Percentiles rank a stretch among this genome's conserved stretches.
These are phyloP conservation scores for Tenebrio molitor DNA, from an alignment of 1,140 invertebrate genomes.

Conservation along the genomic window DNA sequence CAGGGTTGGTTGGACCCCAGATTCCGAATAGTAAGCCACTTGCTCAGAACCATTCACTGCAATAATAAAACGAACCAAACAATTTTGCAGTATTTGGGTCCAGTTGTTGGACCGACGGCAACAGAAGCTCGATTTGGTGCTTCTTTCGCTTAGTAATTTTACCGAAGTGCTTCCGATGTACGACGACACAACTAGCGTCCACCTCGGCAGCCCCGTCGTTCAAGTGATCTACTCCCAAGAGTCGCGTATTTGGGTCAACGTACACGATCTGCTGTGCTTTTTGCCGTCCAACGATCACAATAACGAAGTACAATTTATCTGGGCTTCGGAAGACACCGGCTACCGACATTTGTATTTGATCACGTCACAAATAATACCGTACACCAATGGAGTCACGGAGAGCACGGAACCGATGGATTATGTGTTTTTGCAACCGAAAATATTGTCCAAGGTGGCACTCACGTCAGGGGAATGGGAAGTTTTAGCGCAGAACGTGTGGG, in stretches of 20 bases:
- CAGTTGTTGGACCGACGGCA: slow-evolving; percentile 90
- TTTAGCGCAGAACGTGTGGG: slow-evolving; percentile 82
- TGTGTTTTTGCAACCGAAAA: slow-evolving; percentile 71
- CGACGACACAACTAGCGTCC: slow-evolving; percentile 60
- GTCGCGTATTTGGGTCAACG: slow-evolving; percentile 89
- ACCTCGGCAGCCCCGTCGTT: slow-evolving; percentile 62
- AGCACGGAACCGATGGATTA: slow-evolving; percentile 68
- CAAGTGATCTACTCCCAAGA: slow-evolving; percentile 81
- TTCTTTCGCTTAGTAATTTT: slow-evolving; percentile 82
- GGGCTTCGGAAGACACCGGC: slow-evolving; percentile 94
- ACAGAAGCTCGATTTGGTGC: slow-evolving; percentile 81
- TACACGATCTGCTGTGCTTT: slow-evolving; percentile 91
- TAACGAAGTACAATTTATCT: slow-evolving; percentile 82
- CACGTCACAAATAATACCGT: slow-evolving; percentile 69
- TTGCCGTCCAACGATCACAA: slow-evolving; percentile 74
- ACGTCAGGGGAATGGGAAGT: slow-evolving; percentile 90
- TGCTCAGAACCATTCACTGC: too few relatives aligned
- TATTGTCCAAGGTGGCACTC: slow-evolving; percentile 77
- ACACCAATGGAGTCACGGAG: slow-evolving; percentile 69
- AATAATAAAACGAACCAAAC: too few relatives aligned
- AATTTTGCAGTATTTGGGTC: slow-evolving; percentile 85
- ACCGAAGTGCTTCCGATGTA: slow-evolving; percentile 74
- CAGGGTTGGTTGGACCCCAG: slow-evolving; percentile 92
- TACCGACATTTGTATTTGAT: slow-evolving; percentile 91
- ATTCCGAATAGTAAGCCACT: slow-evolving; percentile 83